Conservation (phyloP, 2,113 vertebrate genomes). For the Maccullochella peelii region DNA sequence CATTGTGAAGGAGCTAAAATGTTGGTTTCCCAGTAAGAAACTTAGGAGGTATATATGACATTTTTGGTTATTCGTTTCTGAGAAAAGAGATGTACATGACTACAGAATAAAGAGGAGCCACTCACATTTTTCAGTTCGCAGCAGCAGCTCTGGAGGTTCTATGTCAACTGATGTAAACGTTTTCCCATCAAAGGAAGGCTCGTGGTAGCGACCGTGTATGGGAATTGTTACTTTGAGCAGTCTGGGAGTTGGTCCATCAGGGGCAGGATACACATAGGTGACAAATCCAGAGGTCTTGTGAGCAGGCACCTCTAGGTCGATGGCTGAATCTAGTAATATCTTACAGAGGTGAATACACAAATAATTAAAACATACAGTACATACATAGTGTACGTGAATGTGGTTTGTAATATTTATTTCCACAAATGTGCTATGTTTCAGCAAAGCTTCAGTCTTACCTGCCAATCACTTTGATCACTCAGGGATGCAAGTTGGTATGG, state of each 20-base stretch:
- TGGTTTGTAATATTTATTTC: neutral
- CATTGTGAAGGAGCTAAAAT: neutral
- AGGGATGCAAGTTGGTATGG: conserved; percentile 90
- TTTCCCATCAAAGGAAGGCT: conserved; percentile 74
- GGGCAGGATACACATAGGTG: conserved; percentile 83
- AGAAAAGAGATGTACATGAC: neutral
- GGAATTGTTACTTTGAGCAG: conserved; percentile 84
- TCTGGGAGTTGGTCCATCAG: conserved; percentile 52
- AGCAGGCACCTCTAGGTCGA: conserved; percentile 90
- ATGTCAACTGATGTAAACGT: conserved; percentile 72
- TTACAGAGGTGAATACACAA: conserved; percentile 56
- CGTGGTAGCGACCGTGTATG: conserved; percentile 91
- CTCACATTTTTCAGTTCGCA: conserved; percentile 76
- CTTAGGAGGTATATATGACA: neutral
- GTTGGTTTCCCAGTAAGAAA: neutral
- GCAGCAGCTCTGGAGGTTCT: conserved; percentile 85
- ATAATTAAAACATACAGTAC: neutral
- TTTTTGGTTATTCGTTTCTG: neutral
- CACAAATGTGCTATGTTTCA: neutral
- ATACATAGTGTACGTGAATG: neutral
- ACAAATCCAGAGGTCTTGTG: conserved; percentile 83
- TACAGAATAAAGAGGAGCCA: neutral
- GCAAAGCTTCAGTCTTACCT: conserved; percentile 80
- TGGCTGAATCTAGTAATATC: conserved; percentile 84
- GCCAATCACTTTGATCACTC: conserved; percentile 83